A percentile compares a stretch with the other conserved stretches of the same genome.
phyloP scores from a whole-genome alignment of 2,113 vertebrate species.

The Ancistrus triradiatus region DNA sequence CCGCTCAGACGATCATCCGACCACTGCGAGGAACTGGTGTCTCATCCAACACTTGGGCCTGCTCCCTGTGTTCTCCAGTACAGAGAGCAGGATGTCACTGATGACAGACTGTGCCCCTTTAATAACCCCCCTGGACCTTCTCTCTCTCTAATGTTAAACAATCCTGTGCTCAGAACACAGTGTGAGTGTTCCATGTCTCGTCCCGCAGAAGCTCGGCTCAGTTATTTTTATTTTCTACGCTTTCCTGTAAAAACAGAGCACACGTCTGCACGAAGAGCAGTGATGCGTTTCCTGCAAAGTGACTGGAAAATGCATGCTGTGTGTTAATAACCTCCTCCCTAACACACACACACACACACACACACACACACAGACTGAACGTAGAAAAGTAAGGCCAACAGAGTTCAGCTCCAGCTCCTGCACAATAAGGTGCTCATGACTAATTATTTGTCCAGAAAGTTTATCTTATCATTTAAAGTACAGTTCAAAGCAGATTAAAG shows the following conservation, averaged over 20 bases:
- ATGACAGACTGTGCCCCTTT: no score
- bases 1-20: no score
- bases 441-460: neutral
- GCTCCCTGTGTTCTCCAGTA: no score
- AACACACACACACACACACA: conserved; percentile 67
- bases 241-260: conserved; percentile 89
- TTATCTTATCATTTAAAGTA: neutral
- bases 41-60: no score
- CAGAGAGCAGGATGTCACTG: no score
- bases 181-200: conserved; percentile 9
- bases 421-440: neutral
- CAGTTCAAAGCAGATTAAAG: no score
- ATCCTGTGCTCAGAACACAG: neutral
- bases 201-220: conserved; percentile 56
- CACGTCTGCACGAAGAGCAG: conserved; percentile 82
- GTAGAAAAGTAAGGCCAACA: neutral
- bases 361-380: conserved; percentile 8
- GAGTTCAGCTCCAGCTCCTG: conserved; percentile 6
- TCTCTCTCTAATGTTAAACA: conserved; percentile 27
- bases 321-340: conserved; percentile 86
- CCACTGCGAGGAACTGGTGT: no score
- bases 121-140: neutral
- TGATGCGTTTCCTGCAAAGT: conserved; percentile 95
- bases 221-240: conserved; percentile 99
- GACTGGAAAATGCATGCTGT: conserved; percentile 90